A percentile compares a stretch with the other conserved stretches of the same genome.
Evolutionary conservation across 1,140 invertebrate genomes (phyloP).

Genomic region (Idris sp.): DNA sequence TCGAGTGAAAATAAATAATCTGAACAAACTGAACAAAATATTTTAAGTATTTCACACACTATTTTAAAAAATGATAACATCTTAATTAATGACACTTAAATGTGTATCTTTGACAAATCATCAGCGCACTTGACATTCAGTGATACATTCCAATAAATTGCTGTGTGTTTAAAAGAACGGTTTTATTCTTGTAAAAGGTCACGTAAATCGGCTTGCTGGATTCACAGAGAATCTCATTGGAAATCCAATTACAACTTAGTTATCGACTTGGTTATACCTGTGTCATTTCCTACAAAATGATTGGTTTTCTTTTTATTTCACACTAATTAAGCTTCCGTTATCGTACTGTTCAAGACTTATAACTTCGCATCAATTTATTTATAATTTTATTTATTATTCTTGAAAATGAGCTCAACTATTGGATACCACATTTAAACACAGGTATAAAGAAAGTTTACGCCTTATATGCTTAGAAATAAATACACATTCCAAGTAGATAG

Average conservation of each 20-base stretch:
- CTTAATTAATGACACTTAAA: conserved; percentile 29
- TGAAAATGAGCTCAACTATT: too few species aligned
- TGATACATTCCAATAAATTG: conserved; percentile 35
- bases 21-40: too few species aligned
- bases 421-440: too few species aligned
- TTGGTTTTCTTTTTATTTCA: conserved; percentile 53
- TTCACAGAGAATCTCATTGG: conserved; percentile 59
- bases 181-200: conserved; percentile 50
- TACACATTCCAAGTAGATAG: conserved; percentile 54
- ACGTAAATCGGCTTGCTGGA: conserved; percentile 54
- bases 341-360: conserved; percentile 8
- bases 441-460: too few species aligned
- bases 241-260: conserved; percentile 64
- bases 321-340: conserved; percentile 34
- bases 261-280: conserved; percentile 60
- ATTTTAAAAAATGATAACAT: too few species aligned
- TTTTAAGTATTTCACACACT: too few species aligned
- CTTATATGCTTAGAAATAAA: conserved; percentile 30
- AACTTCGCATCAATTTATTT: conserved; percentile 15
- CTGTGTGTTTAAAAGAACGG: conserved; percentile 42
- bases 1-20: too few species aligned
- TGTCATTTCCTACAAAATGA: conserved; percentile 59
- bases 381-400: conserved; percentile 1
- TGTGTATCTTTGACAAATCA: conserved; percentile 45
- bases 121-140: conserved; percentile 27